Conservation (phyloP, 2,888 invertebrate species). For the Trichopria drosophilae region DNA sequence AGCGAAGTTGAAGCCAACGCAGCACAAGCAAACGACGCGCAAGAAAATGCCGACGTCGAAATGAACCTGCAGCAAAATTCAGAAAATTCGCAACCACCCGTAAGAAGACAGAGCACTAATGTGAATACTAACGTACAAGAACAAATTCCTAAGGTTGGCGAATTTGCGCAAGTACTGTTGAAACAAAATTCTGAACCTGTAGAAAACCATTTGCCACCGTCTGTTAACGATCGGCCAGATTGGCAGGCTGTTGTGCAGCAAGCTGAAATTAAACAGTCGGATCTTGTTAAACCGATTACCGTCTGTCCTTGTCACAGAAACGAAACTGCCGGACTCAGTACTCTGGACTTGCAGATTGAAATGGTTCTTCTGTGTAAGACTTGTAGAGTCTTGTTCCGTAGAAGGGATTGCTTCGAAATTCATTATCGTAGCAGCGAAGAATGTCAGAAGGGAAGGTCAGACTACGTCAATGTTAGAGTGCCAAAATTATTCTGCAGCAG, state of each 20-base stretch:
- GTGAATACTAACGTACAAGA: background rate
- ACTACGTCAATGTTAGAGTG: conserved; percentile 35
- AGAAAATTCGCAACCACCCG: too few relatives aligned
- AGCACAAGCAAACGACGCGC: background rate
- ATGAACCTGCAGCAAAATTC: too few relatives aligned
- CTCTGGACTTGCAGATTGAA: conserved; percentile 45
- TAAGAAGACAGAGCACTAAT: too few relatives aligned
- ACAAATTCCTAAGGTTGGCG: background rate
- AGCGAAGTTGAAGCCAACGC: background rate
- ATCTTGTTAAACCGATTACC: conserved; percentile 19
- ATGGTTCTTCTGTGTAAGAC: conserved; percentile 46
- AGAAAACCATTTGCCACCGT: too few relatives aligned
- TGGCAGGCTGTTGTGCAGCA: background rate
- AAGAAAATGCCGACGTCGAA: background rate
- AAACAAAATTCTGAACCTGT: too few relatives aligned
- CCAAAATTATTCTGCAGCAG: conserved; percentile 47
- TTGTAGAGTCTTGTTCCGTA: conserved; percentile 47
- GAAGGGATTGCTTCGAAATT: conserved; percentile 47
- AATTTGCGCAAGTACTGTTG: too few relatives aligned
- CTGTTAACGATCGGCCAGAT: too few relatives aligned
- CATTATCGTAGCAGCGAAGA: conserved; percentile 40
- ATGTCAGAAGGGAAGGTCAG: conserved; percentile 30
- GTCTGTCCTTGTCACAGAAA: conserved; percentile 47
- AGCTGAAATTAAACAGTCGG: too few relatives aligned
- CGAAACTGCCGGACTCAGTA: conserved; percentile 22